These are phyloP conservation scores for Electrophaes corylata DNA, from an alignment of 2,888 invertebrate genomes.

Conservation along the genomic window DNA sequence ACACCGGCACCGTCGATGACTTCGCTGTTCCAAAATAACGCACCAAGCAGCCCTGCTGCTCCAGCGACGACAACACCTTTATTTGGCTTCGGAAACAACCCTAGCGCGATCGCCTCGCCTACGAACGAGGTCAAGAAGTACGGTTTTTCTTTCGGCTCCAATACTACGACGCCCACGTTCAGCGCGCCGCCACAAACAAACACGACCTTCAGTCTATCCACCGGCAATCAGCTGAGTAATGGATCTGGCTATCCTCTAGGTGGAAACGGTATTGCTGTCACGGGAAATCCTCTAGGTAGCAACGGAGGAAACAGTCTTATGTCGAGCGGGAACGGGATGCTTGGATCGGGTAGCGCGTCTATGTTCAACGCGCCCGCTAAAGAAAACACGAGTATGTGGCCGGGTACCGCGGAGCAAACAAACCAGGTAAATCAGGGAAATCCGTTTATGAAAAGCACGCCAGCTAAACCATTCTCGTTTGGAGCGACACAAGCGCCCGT, in stretches of 20 bases:
- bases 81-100: constrained; percentile 59
- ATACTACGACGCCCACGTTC: constrained; percentile 47
- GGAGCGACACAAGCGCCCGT: constrained; percentile 52
- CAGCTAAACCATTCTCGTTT: constrained; percentile 51
- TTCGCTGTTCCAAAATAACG: constrained; percentile 43
- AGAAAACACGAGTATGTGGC: constrained; percentile 59
- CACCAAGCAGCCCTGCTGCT: constrained; percentile 55
- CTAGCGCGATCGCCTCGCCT: constrained; percentile 24
- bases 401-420: constrained; percentile 40
- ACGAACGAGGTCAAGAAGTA: constrained; percentile 57
- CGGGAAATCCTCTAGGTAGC: constrained; percentile 7
- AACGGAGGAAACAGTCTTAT: not conserved
- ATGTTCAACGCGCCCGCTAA: constrained; percentile 25
- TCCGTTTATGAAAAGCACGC: constrained; percentile 52
- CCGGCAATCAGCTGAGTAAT: constrained; percentile 11
- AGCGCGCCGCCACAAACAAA: constrained; percentile 33
- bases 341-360: constrained; percentile 9
- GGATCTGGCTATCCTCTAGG: constrained; percentile 16
- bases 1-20: constrained; percentile 1
- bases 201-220: constrained; percentile 17
- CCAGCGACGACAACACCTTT: constrained; percentile 24
- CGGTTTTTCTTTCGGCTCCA: constrained; percentile 56
- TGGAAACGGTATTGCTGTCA: constrained; percentile 6
- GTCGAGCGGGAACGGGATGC: constrained; percentile 1
- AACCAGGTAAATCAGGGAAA: constrained; percentile 42